Base-by-base conservation (phyloP, 2,888 invertebrate genomes). In the Pseudococcus longispinus region DNA sequence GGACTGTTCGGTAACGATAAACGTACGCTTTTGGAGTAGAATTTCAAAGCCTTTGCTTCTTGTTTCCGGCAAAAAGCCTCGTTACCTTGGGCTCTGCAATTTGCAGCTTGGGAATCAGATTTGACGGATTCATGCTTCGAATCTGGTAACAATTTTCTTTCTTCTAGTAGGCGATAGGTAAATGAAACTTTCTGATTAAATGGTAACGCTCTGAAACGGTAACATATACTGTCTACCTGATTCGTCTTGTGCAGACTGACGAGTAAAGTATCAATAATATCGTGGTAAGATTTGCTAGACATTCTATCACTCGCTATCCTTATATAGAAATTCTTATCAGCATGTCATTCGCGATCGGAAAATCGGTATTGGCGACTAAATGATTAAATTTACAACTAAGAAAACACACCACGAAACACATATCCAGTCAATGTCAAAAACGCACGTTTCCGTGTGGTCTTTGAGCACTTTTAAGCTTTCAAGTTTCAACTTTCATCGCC, bases 11-110 rank as follows among this genome's bases (percentile, higher is more conserved):
- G 91, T n/a, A 91, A 90, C 2, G 95, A 94, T 89, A 92, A 93
- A 87, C 92, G 90, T 13, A 94, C 92, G 90, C 94, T 94, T 89
- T 93, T 92, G 0, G 93, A 93, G 89, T 95, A 95, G 77, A 91
- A 92, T 83, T 91, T 90, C 84, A 94, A 91, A 89, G 94, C 93
- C 2, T 92, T 91, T 6, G 91, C 89, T 83, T 93, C 91, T 60
- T 91, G 90, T 88, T 93, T 93, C 0, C 90, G 90, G 88, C 92
- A 91, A 90, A 93, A 94, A 89, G 91, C 92, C 20, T 92, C 91
- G 32, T 87, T 87, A 51, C 87, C 87, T 0, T 9, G 51, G n/a
- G 42, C 84, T 51, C 83, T 32, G 9, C 18, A 29, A 20, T 70
- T 32, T 20, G n/a, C 20, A 0, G 87, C 87, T n/a, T 1, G 11